Evolutionary conservation across 2,888 invertebrate species (phyloP).

Genomic region (Fissipunctia ypsillon): DNA sequence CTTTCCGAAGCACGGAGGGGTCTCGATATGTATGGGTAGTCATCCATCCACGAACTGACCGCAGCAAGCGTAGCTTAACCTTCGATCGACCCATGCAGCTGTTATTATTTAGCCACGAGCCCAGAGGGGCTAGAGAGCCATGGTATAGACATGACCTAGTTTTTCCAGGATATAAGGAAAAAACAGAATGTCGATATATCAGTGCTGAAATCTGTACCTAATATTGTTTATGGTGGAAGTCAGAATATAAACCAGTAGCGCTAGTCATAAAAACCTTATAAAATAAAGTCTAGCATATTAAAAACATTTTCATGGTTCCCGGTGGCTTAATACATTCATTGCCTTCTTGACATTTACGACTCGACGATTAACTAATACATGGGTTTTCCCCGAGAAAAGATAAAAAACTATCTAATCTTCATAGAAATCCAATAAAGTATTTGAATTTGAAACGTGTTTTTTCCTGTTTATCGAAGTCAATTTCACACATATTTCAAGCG

Average conservation of each 20-base stretch:
- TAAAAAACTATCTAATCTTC: conserved; percentile 21
- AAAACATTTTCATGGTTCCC: conserved; percentile 9
- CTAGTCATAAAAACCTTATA: conserved; percentile 21
- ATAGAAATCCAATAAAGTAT: conserved; percentile 11
- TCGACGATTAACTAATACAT: conserved; percentile 32
- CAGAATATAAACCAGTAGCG: not conserved
- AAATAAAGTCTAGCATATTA: conserved; percentile 25
- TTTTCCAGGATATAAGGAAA: not conserved
- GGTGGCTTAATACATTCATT: conserved; percentile 37
- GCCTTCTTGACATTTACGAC: conserved; percentile 47
- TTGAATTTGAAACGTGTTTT: conserved; percentile 12
- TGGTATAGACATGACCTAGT: no score
- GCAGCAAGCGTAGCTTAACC: no score
- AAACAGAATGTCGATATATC: not conserved
- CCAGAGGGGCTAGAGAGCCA: no score
- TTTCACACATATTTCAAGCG: not conserved
- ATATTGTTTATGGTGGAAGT: not conserved
- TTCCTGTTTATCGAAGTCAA: conserved; percentile 10
- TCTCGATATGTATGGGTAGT: not conserved
- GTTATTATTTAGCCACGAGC: no score
- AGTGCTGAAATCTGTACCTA: not conserved
- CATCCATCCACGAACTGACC: not conserved
- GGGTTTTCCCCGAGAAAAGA: conserved; percentile 23
- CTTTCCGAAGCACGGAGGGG: no score
- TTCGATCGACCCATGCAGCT: no score